Percentiles rank a stretch among this genome's conserved stretches.
phyloP scores from a whole-genome alignment of 2,888 invertebrate species.

The Cheilosia variabilis region DNA sequence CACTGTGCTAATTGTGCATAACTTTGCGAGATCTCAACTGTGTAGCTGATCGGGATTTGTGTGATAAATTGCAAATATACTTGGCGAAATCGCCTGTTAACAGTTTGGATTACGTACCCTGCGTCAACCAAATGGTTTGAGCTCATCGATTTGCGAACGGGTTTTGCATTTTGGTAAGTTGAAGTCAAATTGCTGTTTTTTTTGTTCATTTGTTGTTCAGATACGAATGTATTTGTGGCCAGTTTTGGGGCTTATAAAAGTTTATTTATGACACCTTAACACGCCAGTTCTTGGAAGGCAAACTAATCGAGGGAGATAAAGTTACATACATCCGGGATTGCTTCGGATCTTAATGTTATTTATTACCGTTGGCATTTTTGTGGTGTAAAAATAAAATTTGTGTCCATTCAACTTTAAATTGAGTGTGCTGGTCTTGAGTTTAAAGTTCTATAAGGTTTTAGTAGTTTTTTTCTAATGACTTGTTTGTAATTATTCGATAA shows the following conservation, averaged over 20 bases:
- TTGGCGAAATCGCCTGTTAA: constrained; percentile 27
- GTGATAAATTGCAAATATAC: constrained; percentile 33
- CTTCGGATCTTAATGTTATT: neutral
- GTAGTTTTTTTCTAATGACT: no score
- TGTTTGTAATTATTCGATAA: no score
- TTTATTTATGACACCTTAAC: constrained; percentile 31
- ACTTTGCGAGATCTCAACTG: constrained; percentile 16
- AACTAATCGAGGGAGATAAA: constrained; percentile 15
- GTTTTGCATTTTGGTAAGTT: constrained; percentile 64
- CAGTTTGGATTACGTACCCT: constrained; percentile 57
- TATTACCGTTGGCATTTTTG: neutral
- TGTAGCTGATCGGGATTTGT: neutral
- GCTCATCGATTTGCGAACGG: constrained; percentile 61
- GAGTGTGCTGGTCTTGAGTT: no score
- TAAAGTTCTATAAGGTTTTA: no score
- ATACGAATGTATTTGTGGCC: constrained; percentile 1
- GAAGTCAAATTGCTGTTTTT: constrained; percentile 22
- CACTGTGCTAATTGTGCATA: constrained; percentile 45
- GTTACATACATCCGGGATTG: constrained; percentile 35
- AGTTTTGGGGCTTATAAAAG: constrained; percentile 18
- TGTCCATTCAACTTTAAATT: no score
- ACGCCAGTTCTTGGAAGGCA: constrained; percentile 25
- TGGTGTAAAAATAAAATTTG: no score
- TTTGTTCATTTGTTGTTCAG: constrained; percentile 18
- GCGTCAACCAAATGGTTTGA: constrained; percentile 37